Conservation (phyloP, 2,113 vertebrate genomes). For the Cathartes aura region DNA sequence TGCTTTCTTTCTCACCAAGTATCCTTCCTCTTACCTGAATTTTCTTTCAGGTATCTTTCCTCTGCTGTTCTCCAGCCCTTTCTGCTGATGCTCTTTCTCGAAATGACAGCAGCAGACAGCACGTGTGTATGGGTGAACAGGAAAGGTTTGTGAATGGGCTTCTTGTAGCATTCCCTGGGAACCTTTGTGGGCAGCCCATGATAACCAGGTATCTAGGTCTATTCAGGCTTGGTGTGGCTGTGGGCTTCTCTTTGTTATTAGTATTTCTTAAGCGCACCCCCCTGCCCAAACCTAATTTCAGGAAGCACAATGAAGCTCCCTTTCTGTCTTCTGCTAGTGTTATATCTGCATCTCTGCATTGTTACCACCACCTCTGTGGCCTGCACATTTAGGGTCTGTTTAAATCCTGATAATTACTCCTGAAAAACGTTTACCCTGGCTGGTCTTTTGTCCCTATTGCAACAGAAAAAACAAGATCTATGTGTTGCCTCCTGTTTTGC, state of each 20-base stretch:
- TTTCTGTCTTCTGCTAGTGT: not conserved
- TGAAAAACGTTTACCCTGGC: not conserved
- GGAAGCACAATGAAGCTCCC: not conserved
- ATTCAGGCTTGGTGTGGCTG: not conserved
- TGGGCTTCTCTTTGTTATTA: not conserved
- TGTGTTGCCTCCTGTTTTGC: not conserved
- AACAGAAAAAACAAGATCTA: not conserved
- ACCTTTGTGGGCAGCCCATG: not conserved
- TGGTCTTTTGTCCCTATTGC: conserved; percentile 2
- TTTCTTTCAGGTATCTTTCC: not conserved
- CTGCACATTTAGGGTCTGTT: not conserved
- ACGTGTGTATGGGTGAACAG: accelerated
- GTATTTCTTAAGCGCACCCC: not conserved
- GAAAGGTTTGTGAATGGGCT: not conserved
- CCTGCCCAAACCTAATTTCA: not conserved
- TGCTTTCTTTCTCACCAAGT: not conserved
- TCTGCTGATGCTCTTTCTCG: not conserved
- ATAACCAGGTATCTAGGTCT: not conserved
- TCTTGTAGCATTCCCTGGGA: not conserved
- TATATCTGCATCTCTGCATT: not conserved
- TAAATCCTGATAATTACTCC: conserved; percentile 13
- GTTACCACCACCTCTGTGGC: not conserved
- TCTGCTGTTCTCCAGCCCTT: not conserved
- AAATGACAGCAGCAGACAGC: not conserved
- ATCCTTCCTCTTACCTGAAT: not conserved